phyloP scores from a whole-genome alignment of 2,113 vertebrate genomes.

The Passer montanus region DNA sequence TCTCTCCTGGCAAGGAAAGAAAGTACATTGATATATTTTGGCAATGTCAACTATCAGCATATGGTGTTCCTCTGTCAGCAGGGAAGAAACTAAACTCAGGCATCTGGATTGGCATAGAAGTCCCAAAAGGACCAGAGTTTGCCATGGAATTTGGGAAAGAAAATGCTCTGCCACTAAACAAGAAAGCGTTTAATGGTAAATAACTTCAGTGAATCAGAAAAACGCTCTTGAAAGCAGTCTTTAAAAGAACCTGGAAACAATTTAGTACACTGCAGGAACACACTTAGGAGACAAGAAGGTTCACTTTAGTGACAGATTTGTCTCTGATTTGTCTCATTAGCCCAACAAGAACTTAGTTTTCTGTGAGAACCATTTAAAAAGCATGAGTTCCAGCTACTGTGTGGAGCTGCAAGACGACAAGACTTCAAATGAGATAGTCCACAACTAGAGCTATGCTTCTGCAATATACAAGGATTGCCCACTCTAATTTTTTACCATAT shows the following conservation, averaged over 20 bases:
- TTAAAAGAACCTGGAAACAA: background rate
- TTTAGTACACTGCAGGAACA: background rate
- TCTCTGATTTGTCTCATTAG: background rate
- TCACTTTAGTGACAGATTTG: background rate
- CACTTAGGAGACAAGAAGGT: background rate
- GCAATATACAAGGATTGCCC: background rate
- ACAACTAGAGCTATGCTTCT: background rate
- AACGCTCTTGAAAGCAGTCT: background rate
- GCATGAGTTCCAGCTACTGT: background rate
- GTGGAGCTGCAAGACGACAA: background rate
- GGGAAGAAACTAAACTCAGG: slow-evolving; percentile 9
- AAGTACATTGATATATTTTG: slow-evolving; percentile 3
- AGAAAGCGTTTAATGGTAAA: background rate
- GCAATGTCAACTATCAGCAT: slow-evolving; percentile 37
- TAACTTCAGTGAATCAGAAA: background rate
- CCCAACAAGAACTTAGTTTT: background rate
- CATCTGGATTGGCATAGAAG: background rate
- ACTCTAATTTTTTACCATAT: background rate
- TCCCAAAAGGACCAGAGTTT: background rate
- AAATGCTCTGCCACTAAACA: slow-evolving; percentile 21
- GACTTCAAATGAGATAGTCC: background rate
- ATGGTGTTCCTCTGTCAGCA: slow-evolving; percentile 19
- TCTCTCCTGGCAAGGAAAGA: background rate
- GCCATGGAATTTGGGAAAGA: background rate
- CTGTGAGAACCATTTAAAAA: background rate